phyloP scores from a whole-genome alignment of 2,888 invertebrate species.

The Acrobasis consociella region DNA sequence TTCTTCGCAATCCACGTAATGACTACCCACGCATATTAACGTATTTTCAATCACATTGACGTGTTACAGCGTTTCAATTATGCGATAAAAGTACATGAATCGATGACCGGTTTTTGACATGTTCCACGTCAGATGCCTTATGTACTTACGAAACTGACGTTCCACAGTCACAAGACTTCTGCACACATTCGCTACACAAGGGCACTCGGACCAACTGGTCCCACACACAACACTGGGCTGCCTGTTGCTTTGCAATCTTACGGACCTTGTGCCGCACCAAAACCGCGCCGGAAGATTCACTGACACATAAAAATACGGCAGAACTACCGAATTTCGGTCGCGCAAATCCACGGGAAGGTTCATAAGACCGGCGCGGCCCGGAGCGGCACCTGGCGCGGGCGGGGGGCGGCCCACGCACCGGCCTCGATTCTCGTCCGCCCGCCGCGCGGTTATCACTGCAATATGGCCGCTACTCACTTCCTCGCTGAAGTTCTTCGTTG shows the following conservation, averaged over 20 bases:
- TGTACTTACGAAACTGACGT: conserved; percentile 77
- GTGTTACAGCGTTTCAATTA: conserved; percentile 37
- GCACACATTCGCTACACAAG: conserved; percentile 74
- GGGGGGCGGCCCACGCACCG: conserved; percentile 83
- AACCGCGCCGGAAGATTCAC: conserved; percentile 75
- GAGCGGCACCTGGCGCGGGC: conserved; percentile 82
- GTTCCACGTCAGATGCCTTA: conserved; percentile 56
- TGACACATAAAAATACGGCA: conserved; percentile 72
- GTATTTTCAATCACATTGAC: conserved; percentile 33
- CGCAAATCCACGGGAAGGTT: conserved; percentile 83
- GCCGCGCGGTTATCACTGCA: conserved; percentile 83
- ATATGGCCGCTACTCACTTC: conserved; percentile 84
- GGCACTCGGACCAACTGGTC: conserved; percentile 73
- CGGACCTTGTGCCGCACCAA: conserved; percentile 64
- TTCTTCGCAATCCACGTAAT: conserved; percentile 56
- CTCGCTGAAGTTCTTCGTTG: conserved; percentile 83
- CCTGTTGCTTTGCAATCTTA: conserved; percentile 42
- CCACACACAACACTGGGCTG: conserved; percentile 74
- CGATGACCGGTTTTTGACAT: conserved; percentile 48
- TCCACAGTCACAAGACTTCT: conserved; percentile 77
- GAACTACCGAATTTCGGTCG: conserved; percentile 79
- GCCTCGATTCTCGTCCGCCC: conserved; percentile 83
- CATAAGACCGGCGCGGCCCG: conserved; percentile 84
- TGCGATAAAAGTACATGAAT: conserved; percentile 35
- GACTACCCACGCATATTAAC: conserved; percentile 52